Conservation (phyloP, 2,113 vertebrate species). For the Forbesichthys agassizii region DNA sequence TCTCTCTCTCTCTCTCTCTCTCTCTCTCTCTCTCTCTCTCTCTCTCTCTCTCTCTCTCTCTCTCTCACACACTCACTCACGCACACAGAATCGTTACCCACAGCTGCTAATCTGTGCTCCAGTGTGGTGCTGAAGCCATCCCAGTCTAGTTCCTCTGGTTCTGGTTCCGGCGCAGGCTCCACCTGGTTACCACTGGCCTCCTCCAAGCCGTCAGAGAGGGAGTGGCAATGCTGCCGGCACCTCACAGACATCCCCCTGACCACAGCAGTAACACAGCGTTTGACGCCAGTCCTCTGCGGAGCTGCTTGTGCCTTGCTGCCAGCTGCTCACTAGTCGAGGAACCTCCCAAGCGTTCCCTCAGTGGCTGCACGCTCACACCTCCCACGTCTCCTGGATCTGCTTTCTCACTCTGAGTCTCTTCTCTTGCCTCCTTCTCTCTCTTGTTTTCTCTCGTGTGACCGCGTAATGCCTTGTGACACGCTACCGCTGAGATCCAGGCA, state of each 20-base stretch:
- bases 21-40: too few relatives aligned
- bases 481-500: slow-evolving; percentile 37
- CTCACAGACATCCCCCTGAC: slow-evolving; percentile 44
- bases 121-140: slow-evolving; percentile 74
- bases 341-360: not conserved
- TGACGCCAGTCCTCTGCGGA: not conserved
- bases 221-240: slow-evolving; percentile 22
- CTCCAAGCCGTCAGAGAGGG: slow-evolving; percentile 56
- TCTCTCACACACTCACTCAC: not conserved
- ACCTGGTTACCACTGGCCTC: slow-evolving; percentile 49
- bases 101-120: slow-evolving; percentile 69
- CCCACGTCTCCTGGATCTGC: slow-evolving; percentile 11
- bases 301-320: slow-evolving; percentile 3
- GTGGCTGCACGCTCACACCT: slow-evolving; percentile 9
- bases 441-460: slow-evolving; percentile 23
- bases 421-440: not conserved
- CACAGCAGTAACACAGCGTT: not conserved
- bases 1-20: too few relatives aligned
- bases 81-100: slow-evolving; percentile 56
- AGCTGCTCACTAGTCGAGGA: slow-evolving; percentile 22
- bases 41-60: too few relatives aligned
- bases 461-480: slow-evolving; percentile 15
- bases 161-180: slow-evolving; percentile 67
- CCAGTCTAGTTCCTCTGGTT: slow-evolving; percentile 80
- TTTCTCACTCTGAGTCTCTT: not conserved